Percentiles rank a stretch among this genome's conserved stretches.
phyloP scores from a whole-genome alignment of 2,888 invertebrate species.

The Miltochrista miniata region DNA sequence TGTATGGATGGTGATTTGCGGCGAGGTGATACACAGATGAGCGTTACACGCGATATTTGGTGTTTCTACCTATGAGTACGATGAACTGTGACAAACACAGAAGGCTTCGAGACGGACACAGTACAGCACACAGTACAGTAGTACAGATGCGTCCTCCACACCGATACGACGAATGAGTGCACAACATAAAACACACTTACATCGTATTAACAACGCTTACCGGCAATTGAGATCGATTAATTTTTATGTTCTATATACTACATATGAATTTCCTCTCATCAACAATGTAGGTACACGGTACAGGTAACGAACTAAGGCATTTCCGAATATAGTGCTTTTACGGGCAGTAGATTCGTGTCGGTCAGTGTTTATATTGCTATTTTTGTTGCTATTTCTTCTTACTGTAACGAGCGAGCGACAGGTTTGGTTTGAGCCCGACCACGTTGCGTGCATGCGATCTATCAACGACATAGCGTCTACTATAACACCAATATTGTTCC shows the following conservation, averaged over 20 bases:
- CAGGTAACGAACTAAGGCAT: conserved; percentile 83
- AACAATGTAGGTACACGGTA: conserved; percentile 75
- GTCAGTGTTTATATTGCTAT: conserved; percentile 19
- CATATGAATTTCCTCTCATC: conserved; percentile 58
- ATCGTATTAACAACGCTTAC: conserved; percentile 70
- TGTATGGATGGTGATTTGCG: conserved; percentile 49
- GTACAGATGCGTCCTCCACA: too few relatives aligned
- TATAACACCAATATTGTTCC: conserved; percentile 77
- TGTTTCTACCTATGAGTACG: conserved; percentile 31
- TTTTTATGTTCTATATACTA: conserved; percentile 73
- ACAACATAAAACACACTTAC: conserved; percentile 46
- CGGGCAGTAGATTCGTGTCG: conserved; percentile 48
- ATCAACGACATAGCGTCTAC: conserved; percentile 50
- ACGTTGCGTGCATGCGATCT: conserved; percentile 65
- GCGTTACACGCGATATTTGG: conserved; percentile 38
- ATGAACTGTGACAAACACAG: conserved; percentile 36
- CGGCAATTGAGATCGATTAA: conserved; percentile 80
- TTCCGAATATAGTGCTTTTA: conserved; percentile 56
- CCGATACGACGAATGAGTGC: conserved; percentile 37
- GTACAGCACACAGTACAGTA: conserved; percentile 37
- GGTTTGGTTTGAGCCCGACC: conserved; percentile 42
- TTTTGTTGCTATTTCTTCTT: conserved; percentile 32
- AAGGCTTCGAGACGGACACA: conserved; percentile 59
- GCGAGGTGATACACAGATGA: conserved; percentile 38
- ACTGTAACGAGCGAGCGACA: conserved; percentile 45